Base-by-base conservation (phyloP, 1,140 invertebrate genomes). In the Bilobella aurantiaca region DNA sequence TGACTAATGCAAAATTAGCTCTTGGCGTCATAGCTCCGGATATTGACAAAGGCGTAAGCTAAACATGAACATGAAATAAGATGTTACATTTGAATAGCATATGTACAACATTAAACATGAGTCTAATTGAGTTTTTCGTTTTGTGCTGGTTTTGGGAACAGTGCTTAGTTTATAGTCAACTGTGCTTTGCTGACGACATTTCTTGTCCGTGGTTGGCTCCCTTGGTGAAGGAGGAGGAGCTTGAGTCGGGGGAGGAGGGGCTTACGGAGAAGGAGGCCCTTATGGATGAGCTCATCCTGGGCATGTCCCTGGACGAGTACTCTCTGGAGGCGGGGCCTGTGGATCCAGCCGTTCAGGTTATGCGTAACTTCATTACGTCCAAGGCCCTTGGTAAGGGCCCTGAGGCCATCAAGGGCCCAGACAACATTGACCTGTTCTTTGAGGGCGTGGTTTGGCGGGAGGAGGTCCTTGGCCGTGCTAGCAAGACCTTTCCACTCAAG, bases 131-230 rank as follows among this genome's bases (percentile, higher is more conserved):
- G n/a, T n/a, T n/a, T n/a, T n/a, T n/a, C n/a, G n/a, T n/a, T n/a
- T n/a, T n/a, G n/a, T n/a, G n/a, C n/a, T n/a, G n/a, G n/a, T n/a
- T n/a, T n/a, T n/a, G n/a, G n/a, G n/a, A n/a, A n/a, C n/a, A 72
- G 68, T 70, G 70, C 53, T 57, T 72, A 18, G 30, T 65, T 1
- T 69, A 21, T 21, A 21, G 32, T 3, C 63, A 72, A 46, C 31
- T 69, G 1, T 65, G 68, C 21, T 72, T 57, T 58, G 59, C 65
- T 28, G 70, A 72, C 62, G 70, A 69, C 63, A 63, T 72, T 14
- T 63, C 59, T 0, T 49, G 64, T 34, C 70, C 70, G 12, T 21
- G 37, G n/a, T 72, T 72, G 21, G 58, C 67, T 30, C 18, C 31
- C 1, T 30, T 72, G 2, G 37, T 69, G 3, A 69, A 69, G 25